Percentiles rank a stretch among this genome's conserved stretches.
phyloP scores from a whole-genome alignment of 2,113 vertebrate species.

The Erythrocebus patas region DNA sequence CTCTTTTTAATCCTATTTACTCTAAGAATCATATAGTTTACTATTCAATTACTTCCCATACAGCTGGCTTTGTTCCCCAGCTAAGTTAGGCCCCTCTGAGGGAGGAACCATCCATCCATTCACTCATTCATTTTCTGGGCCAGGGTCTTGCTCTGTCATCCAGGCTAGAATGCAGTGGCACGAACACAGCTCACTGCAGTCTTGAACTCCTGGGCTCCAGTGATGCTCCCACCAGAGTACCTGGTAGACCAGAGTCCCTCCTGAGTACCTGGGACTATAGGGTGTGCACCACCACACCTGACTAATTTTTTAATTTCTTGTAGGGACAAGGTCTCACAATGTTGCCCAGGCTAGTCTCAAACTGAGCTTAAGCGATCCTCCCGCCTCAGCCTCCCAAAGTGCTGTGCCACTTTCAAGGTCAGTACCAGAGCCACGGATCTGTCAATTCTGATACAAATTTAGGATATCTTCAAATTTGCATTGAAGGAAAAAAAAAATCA shows the following conservation, averaged over 20 bases:
- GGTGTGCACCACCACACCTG: not conserved
- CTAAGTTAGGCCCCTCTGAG: not conserved
- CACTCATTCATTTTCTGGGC: not conserved
- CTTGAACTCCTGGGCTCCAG: not conserved
- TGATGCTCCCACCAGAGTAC: not conserved
- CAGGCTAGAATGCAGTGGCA: not conserved
- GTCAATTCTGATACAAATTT: constrained; percentile 52
- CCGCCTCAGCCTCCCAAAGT: not conserved
- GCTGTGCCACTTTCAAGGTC: not conserved
- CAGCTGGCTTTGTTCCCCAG: not conserved
- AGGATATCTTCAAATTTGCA: constrained; percentile 64
- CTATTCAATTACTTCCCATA: not conserved
- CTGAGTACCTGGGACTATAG: not conserved
- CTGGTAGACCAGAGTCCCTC: too few relatives aligned
- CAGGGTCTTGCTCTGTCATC: not conserved
- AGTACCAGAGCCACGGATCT: not conserved
- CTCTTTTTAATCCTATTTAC: not conserved
- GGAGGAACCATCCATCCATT: not conserved
- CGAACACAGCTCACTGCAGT: not conserved
- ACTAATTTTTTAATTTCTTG: not conserved
- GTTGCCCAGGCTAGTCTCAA: not conserved
- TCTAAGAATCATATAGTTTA: not conserved
- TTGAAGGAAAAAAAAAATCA: not conserved
- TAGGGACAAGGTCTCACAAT: not conserved
- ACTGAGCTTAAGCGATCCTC: not conserved